Evolutionary conservation across 2,113 vertebrate species (phyloP).

Genomic region (Chrysochloris asiatica): DNA sequence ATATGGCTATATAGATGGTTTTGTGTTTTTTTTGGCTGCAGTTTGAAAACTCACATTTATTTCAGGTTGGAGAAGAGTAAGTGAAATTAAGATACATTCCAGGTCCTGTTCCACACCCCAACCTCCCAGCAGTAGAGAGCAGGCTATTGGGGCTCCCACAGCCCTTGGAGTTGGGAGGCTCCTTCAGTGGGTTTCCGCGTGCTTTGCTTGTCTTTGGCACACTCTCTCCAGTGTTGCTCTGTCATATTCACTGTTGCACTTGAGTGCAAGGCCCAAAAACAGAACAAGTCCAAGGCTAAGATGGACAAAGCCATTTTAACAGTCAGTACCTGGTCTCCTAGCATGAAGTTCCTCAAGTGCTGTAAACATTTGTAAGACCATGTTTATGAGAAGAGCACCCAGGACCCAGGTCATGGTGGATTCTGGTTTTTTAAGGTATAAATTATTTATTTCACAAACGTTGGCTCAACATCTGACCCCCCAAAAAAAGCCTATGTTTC

Average conservation of each 20-base stretch:
- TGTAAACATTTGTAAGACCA: background rate
- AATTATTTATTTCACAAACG: no score
- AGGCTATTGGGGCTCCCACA: accelerated
- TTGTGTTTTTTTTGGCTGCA: no score
- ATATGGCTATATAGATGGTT: no score
- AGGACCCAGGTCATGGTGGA: background rate
- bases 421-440: no score
- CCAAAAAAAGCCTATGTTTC: no score
- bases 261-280: no score
- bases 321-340: background rate
- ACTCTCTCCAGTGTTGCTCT: accelerated
- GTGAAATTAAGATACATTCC: background rate
- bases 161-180: background rate
- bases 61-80: slow-evolving; percentile 11
- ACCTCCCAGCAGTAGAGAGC: no score
- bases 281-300: background rate
- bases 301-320: background rate
- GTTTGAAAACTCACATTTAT: background rate
- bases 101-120: background rate
- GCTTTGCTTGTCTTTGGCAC: accelerated
- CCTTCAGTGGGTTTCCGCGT: no score
- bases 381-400: background rate
- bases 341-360: no score
- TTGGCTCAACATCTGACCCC: no score
- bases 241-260: accelerated